Evolutionary conservation across 1,140 invertebrate genomes (phyloP).

Genomic region (Drosophila pandora): DNA sequence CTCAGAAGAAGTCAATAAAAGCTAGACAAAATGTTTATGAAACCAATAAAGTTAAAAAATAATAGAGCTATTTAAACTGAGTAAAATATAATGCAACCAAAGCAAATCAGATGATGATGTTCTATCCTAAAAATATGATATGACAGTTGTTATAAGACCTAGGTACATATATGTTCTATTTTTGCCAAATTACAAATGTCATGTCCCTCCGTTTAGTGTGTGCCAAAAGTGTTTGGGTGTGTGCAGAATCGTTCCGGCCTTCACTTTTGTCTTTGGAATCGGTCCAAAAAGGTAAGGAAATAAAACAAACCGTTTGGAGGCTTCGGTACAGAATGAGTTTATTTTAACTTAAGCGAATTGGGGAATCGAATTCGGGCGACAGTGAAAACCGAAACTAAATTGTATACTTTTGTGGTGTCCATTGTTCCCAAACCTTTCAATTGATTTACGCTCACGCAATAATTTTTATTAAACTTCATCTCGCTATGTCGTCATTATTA

Average conservation of each 20-base stretch:
- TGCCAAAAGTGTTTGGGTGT: constrained; percentile 18
- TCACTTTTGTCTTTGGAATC: constrained; percentile 29
- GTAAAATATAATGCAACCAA: background rate
- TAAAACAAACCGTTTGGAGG: constrained; percentile 37
- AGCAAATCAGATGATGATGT: background rate
- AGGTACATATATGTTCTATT: background rate
- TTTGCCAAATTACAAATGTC: background rate
- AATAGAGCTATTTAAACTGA: background rate
- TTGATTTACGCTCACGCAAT: constrained; percentile 62
- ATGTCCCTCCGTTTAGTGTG: background rate
- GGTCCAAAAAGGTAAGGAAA: constrained; percentile 14
- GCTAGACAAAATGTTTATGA: constrained; percentile 68
- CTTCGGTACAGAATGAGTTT: constrained; percentile 44
- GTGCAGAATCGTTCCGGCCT: constrained; percentile 19
- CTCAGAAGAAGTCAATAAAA: constrained; percentile 82
- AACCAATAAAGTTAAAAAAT: constrained; percentile 29
- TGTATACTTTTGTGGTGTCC: constrained; percentile 19
- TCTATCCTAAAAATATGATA: background rate
- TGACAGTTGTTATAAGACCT: background rate
- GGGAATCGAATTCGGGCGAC: constrained; percentile 9
- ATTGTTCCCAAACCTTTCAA: constrained; percentile 55
- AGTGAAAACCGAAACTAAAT: constrained; percentile 44
- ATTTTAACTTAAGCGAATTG: constrained; percentile 31
- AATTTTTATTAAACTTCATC: constrained; percentile 73
- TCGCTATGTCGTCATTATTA: constrained; percentile 51